A percentile compares a stretch with the other conserved stretches of the same genome.
phyloP scores from a whole-genome alignment of 2,113 vertebrate genomes.

The Actenoides lindsayi region DNA sequence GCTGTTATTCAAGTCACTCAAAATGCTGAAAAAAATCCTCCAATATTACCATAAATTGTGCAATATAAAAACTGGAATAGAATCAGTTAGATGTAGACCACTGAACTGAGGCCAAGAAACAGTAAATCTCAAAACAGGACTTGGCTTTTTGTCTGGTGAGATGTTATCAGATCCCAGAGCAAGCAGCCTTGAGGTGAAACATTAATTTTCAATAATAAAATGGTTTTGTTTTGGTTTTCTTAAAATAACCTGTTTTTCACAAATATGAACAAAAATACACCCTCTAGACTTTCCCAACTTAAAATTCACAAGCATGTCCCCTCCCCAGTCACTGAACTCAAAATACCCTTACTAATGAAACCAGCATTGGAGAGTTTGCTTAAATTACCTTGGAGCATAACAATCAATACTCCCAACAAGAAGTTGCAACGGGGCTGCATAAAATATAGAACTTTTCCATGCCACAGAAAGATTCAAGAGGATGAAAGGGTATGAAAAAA shows the following conservation, averaged over 20 bases:
- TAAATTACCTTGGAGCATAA: not conserved
- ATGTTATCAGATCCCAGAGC: not conserved
- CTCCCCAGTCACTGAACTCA: not conserved
- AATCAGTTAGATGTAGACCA: not conserved
- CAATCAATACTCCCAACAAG: not conserved
- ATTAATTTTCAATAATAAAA: not conserved
- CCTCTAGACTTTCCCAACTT: not conserved
- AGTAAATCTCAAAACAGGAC: not conserved
- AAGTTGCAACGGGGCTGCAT: not conserved
- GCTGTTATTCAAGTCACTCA: not conserved
- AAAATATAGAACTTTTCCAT: not conserved
- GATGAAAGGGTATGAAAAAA: not conserved
- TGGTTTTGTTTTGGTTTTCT: fast-evolving
- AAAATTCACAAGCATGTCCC: not conserved
- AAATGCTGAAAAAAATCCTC: not conserved
- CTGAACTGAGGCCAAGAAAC: not conserved
- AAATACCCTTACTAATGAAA: not conserved
- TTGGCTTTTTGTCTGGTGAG: not conserved
- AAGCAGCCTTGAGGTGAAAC: not conserved
- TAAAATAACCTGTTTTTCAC: not conserved
- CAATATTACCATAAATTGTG: not conserved
- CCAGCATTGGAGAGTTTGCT: not conserved
- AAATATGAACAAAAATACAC: not conserved
- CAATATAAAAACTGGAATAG: not conserved
- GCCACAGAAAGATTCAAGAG: not conserved